Conservation (phyloP, 2,888 invertebrate genomes). For the Drosophila mulleri region DNA sequence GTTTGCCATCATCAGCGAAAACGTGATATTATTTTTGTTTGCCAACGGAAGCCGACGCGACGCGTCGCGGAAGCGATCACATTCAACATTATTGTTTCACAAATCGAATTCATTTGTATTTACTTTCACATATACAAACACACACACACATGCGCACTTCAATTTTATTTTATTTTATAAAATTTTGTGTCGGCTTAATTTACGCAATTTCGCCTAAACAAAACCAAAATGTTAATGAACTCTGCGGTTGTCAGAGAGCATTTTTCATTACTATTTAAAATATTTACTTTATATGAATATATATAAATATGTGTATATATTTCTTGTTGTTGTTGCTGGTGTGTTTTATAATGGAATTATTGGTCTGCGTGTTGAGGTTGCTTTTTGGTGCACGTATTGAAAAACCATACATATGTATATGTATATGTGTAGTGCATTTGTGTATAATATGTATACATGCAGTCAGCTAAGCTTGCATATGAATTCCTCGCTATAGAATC, state of each 20-base stretch:
- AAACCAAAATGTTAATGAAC: conserved; percentile 43
- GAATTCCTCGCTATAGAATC: no score
- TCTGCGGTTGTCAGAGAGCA: conserved; percentile 7
- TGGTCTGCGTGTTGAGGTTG: neutral
- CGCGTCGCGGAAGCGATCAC: conserved; percentile 37
- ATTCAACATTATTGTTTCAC: conserved; percentile 77
- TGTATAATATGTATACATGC: neutral
- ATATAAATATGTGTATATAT: neutral
- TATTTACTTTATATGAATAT: conserved; percentile 21
- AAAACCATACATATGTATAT: no score
- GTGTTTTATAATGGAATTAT: conserved; percentile 7
- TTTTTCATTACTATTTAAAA: conserved; percentile 6
- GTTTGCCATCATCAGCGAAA: conserved; percentile 55
- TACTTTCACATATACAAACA: conserved; percentile 36
- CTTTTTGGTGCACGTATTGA: neutral
- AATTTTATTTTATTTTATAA: conserved; percentile 9
- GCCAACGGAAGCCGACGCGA: conserved; percentile 42
- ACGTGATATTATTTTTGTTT: conserved; percentile 75
- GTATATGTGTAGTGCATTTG: neutral
- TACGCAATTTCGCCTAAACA: conserved; percentile 57
- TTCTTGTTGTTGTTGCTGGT: neutral
- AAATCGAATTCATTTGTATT: conserved; percentile 79
- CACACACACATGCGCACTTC: conserved; percentile 18
- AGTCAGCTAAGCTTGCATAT: no score
- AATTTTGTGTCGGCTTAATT: conserved; percentile 39